Conservation (phyloP, 2,888 invertebrate species). For the Melolontha melolontha region DNA sequence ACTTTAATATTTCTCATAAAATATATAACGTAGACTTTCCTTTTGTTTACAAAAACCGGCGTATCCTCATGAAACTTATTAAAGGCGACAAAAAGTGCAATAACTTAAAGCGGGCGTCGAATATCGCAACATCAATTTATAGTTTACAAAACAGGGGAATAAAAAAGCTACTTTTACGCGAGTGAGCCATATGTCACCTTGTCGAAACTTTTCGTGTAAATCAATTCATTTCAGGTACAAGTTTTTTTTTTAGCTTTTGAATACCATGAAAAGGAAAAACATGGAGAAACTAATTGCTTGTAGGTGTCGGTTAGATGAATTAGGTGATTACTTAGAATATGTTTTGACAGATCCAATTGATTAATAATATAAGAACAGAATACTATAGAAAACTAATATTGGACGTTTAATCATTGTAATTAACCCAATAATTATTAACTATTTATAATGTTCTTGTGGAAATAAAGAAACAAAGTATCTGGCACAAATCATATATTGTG, state of each 20-base stretch:
- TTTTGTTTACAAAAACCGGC: slow-evolving; percentile 36
- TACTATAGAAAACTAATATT: no score
- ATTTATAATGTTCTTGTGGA: no score
- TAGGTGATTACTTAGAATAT: no score
- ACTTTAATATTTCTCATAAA: slow-evolving; percentile 36
- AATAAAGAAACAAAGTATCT: no score
- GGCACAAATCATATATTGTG: no score
- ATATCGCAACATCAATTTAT: slow-evolving; percentile 40
- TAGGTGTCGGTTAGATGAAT: no score
- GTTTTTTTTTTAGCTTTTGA: no score
- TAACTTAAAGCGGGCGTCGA: slow-evolving; percentile 37
- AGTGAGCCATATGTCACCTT: slow-evolving; percentile 43
- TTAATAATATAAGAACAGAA: no score
- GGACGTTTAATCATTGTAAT: no score
- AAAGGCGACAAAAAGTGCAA: slow-evolving; percentile 34
- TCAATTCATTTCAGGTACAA: slow-evolving; percentile 31
- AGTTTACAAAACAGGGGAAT: slow-evolving; percentile 43
- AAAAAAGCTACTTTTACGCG: slow-evolving; percentile 36
- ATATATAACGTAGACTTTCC: slow-evolving; percentile 36
- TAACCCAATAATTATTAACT: no score
- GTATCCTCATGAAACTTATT: slow-evolving; percentile 39
- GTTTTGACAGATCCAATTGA: neutral
- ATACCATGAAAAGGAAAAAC: no score
- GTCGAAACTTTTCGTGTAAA: slow-evolving; percentile 44
- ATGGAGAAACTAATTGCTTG: no score